Conservation (phyloP, 2,797 vertebrate genomes). For the Eidolon dupreanum region DNA sequence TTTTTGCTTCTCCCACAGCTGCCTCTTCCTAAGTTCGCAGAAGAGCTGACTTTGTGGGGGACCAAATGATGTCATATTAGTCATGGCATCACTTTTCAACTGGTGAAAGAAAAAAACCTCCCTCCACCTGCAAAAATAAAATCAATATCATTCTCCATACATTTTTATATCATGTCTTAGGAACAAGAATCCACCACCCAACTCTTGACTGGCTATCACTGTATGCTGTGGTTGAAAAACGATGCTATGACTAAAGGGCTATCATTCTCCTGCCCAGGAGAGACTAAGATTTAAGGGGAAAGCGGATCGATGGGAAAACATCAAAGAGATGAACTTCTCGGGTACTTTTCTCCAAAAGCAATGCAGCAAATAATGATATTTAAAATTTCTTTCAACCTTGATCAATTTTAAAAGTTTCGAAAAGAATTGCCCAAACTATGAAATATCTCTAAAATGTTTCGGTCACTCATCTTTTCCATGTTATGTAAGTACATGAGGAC, state of each 20-base stretch:
- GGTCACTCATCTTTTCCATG: neutral
- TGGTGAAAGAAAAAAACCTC: neutral
- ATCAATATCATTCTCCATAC: neutral
- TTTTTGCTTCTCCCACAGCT: neutral
- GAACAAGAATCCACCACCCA: constrained; percentile 32
- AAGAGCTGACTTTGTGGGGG: neutral
- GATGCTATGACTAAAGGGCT: neutral
- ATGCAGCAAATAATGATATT: neutral
- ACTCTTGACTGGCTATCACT: constrained; percentile 6
- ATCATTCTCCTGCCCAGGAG: neutral
- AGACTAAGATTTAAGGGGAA: constrained; percentile 30
- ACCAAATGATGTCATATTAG: constrained; percentile 58
- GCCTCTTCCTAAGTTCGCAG: neutral
- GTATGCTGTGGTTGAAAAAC: constrained; percentile 54
- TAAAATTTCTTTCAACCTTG: neutral
- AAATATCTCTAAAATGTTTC: neutral
- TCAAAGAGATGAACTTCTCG: neutral
- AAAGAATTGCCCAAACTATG: neutral
- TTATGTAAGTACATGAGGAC: neutral
- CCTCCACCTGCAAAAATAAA: constrained; percentile 75
- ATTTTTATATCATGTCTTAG: constrained; percentile 64
- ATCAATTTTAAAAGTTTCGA: neutral
- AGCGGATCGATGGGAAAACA: neutral
- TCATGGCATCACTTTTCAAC: constrained; percentile 66
- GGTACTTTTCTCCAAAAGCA: neutral